Base-by-base conservation (phyloP, 2,113 vertebrate genomes). In the Sander vitreus region DNA sequence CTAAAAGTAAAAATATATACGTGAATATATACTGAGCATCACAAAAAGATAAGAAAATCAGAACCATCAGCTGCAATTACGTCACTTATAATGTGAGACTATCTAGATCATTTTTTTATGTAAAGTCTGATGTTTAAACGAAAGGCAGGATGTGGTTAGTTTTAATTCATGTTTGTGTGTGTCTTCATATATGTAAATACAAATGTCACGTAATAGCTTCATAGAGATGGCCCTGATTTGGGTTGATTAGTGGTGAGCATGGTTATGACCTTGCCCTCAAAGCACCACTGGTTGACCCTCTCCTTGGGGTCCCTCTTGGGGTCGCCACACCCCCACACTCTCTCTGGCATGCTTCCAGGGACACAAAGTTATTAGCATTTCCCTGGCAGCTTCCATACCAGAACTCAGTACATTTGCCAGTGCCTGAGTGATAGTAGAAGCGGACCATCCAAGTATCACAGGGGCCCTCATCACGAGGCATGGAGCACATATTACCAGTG, bases 351-450 rank as follows among this genome's bases (percentile, higher is more conserved):
- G 94, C 96, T 18, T 95, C 95, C 92, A 97, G 93, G 0, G 96
- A 93, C 30, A 70, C 45, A 81, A 99, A 99, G 92, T 96, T 98
- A 82, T 99, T 99, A 77, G 77, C 90, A 1, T 99, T 99, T 78
- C 98, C 98, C 0, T 97, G 94, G 86, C 98, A 99, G 80, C 96
- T 94, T 0, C 98, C 97, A 0, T 96, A 99, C 98, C 98, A 99
- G 89, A 99, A 98, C 10, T 96, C 95, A 43, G 95, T 97, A 78
- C 98, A 99, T 78, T 79, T 96, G 58, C 93, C 87, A 33, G 92
- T 91, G 0, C 88, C 89, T 2, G 91, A 18, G 33, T 98, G 85
- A 18, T 96, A 98, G 94, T 95, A 97, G 95, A 96, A 98, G 19
- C 93, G 96, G 43, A 95, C 93, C 0, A 86, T 94, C 97, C 97